Base-by-base conservation (phyloP, 2,113 vertebrate genomes). In the Tetrax tetrax region DNA sequence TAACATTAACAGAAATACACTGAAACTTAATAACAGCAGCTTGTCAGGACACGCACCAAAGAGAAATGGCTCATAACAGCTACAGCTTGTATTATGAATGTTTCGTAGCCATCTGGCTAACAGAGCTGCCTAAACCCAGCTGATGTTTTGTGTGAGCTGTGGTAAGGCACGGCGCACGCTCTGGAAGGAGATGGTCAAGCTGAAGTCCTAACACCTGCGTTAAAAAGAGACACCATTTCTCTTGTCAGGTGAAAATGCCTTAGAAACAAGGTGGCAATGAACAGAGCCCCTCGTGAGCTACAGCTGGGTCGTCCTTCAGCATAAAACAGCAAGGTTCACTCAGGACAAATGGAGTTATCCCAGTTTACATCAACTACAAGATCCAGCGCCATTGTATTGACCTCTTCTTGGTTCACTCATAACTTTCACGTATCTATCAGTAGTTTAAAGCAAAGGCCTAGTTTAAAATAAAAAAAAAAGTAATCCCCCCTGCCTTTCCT, bases 1-100 rank as follows among this genome's bases (percentile, higher is more conserved):
- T 97, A 97, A 97, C 95, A 95, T 98, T 97, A 97, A 97, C 96
- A 96, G 97, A 98, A 98, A 97, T 59, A 91, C 91, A 97, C 96
- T 97, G 97, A 98, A 97, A 96, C 94, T 95, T 96, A 97, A 97
- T 97, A 97, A 93, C 97, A 96, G 87, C 82, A 72, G 97, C 96
- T 91, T 96, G 97, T 97, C 95, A 95, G 95, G 95, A 95, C 98
- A 97, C 5, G 97, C 75, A 95, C 70, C 35, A 61, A 87, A 92
- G 91, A 93, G 93, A 96, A 97, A 92, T 96, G 93, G 94, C 92
- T 97, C 96, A 95, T 90, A 98, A 97, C 97, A 96, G 95, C 96
- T 96, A 70, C 91, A 65, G 89, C 95, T 95, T 96, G 93, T 92
- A 91, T 96, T 94, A 89, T 84, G 95, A 97, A 95, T 89, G 94